These are phyloP conservation scores for Bovichtus variegatus DNA, from an alignment of 2,797 vertebrate genomes.

Conservation along the genomic window DNA sequence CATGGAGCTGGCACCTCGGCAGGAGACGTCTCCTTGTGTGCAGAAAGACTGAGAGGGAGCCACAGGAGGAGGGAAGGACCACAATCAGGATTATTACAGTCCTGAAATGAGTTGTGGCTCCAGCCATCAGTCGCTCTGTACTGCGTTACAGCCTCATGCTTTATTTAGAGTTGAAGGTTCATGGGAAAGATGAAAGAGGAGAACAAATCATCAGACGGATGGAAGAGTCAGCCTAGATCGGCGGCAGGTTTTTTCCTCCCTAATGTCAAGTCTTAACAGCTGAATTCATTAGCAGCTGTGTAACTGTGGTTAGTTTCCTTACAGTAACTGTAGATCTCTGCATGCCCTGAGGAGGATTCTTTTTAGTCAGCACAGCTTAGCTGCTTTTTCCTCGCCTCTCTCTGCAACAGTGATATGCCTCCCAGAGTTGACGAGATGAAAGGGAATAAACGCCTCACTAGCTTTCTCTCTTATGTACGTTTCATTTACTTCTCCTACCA, in stretches of 20 bases:
- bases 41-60: constrained; percentile 9
- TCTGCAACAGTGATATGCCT: neutral
- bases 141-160: constrained; percentile 43
- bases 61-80: constrained; percentile 13
- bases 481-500: constrained; percentile 1
- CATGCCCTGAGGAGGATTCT: constrained; percentile 16
- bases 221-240: constrained; percentile 38
- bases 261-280: constrained; percentile 13
- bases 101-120: constrained; percentile 21
- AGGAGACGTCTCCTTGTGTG: constrained; percentile 12
- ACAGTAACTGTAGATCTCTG: constrained; percentile 23
- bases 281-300: constrained; percentile 46
- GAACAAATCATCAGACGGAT: constrained; percentile 48
- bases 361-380: constrained; percentile 30
- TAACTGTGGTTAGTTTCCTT: constrained; percentile 33
- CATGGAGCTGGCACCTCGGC: constrained; percentile 30
- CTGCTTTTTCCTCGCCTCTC: constrained; percentile 6
- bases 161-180: constrained; percentile 61
- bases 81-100: constrained; percentile 24
- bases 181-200: constrained; percentile 62
- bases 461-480: constrained; percentile 6
- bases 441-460: constrained; percentile 12
- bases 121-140: constrained; percentile 12
- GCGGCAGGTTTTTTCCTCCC: neutral
- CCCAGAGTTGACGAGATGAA: constrained; percentile 25